Evolutionary conservation across 2,113 vertebrate species (phyloP).

Genomic region (Pterocles orientalis): DNA sequence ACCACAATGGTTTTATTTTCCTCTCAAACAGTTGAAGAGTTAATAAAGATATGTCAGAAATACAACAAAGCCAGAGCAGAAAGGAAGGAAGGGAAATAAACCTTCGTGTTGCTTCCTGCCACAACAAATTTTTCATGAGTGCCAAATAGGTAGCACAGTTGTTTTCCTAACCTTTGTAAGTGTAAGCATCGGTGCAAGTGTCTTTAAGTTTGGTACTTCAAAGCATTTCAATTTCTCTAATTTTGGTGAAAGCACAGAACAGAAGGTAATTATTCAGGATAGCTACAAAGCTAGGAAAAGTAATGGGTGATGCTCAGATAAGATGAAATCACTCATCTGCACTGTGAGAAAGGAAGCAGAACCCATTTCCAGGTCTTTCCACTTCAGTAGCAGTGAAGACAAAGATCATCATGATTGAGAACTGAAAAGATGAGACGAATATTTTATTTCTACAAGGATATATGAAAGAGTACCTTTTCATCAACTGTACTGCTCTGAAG

Average conservation of each 20-base stretch:
- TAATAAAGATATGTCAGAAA: neutral
- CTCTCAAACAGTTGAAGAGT: neutral
- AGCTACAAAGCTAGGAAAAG: neutral
- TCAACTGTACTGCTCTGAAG: neutral
- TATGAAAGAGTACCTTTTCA: neutral
- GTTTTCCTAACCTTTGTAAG: neutral
- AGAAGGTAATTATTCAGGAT: neutral
- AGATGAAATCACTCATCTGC: neutral
- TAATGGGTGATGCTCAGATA: neutral
- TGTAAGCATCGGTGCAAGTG: neutral
- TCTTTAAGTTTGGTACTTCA: neutral
- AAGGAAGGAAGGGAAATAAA: neutral
- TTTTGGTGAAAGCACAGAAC: neutral
- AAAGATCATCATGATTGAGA: neutral
- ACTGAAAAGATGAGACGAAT: neutral
- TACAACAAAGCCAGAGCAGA: neutral
- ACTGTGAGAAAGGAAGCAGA: neutral
- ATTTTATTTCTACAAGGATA: neutral
- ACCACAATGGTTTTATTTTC: neutral
- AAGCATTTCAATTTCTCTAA: neutral
- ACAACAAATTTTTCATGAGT: neutral
- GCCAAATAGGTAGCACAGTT: neutral
- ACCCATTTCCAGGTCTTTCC: slow-evolving; percentile 36
- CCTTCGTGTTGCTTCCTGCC: neutral
- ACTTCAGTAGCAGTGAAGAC: neutral